phyloP scores from a whole-genome alignment of 2,888 invertebrate genomes.

The Caenorhabditis virilis region DNA sequence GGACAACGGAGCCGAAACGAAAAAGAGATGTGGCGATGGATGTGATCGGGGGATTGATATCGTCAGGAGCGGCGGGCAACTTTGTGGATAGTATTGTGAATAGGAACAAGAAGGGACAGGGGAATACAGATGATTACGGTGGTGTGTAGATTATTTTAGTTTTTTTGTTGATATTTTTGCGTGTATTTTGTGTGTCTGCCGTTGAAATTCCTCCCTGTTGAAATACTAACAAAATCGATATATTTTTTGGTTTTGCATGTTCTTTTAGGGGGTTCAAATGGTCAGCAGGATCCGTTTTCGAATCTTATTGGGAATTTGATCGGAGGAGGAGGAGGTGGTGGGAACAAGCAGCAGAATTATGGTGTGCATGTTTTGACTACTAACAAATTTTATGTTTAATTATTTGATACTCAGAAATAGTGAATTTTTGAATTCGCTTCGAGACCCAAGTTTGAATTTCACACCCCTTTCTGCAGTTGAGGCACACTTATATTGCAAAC shows the following conservation, averaged over 20 bases:
- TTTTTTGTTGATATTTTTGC: background rate
- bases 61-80: constrained; percentile 11
- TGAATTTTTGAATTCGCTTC: too few relatives aligned
- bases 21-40: constrained; percentile 49
- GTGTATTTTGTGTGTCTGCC: constrained; percentile 2
- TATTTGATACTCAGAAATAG: too few relatives aligned
- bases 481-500: too few relatives aligned
- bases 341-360: too few relatives aligned
- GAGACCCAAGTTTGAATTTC: too few relatives aligned
- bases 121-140: constrained; percentile 16
- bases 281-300: background rate
- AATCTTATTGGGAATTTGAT: background rate
- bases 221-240: too few relatives aligned
- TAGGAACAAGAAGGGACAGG: constrained; percentile 17
- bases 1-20: constrained; percentile 21
- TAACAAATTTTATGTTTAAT: too few relatives aligned
- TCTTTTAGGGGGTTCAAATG: too few relatives aligned
- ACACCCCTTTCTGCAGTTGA: too few relatives aligned
- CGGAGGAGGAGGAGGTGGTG: too few relatives aligned
- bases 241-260: constrained; percentile 1
- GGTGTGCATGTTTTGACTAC: too few relatives aligned
- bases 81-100: constrained; percentile 34
- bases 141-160: constrained; percentile 8
- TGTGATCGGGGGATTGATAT: constrained; percentile 43
- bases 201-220: background rate